Percentiles rank a stretch among this genome's conserved stretches.
Conservation (phyloP, 1,140 invertebrate species). For the Solenopsis fugax region DNA sequence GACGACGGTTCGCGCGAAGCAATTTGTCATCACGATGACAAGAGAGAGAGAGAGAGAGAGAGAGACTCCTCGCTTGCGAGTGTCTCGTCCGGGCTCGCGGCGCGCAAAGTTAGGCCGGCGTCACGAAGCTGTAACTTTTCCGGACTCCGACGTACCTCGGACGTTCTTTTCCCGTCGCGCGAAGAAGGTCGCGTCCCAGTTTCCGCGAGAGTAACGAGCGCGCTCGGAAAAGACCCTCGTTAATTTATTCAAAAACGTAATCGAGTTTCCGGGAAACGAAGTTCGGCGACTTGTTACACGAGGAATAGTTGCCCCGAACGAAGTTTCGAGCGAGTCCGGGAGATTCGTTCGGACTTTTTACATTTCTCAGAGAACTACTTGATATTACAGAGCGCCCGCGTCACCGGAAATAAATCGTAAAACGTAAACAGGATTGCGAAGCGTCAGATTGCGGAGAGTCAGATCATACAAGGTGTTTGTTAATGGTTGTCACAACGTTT, state of each 20-base stretch:
- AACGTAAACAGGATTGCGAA: constrained; percentile 6
- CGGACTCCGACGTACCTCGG: constrained; percentile 18
- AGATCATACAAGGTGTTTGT: too few relatives aligned
- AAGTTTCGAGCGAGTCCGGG: constrained; percentile 42
- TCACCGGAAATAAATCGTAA: constrained; percentile 30
- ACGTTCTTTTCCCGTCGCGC: constrained; percentile 31
- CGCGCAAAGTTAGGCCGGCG: constrained; percentile 32
- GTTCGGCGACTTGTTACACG: constrained; percentile 58
- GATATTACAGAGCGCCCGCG: constrained; percentile 13
- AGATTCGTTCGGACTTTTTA: constrained; percentile 55
- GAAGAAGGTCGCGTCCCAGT: constrained; percentile 53
- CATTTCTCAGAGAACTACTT: constrained; percentile 44
- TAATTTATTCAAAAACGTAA: constrained; percentile 65
- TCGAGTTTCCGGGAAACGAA: constrained; percentile 55
- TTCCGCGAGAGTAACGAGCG: constrained; percentile 44
- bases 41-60: not conserved
- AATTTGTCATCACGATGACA: constrained; percentile 60
- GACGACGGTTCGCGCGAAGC: constrained; percentile 47
- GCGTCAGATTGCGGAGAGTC: too few relatives aligned
- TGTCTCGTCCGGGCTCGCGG: constrained; percentile 14
- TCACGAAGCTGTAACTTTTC: constrained; percentile 42
- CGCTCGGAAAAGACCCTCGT: constrained; percentile 54
- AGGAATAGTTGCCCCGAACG: constrained; percentile 27
- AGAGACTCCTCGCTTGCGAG: constrained; percentile 23
- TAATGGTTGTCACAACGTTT: too few relatives aligned